Base-by-base conservation (phyloP, 2,888 invertebrate species). In the Crematogaster levior region DNA sequence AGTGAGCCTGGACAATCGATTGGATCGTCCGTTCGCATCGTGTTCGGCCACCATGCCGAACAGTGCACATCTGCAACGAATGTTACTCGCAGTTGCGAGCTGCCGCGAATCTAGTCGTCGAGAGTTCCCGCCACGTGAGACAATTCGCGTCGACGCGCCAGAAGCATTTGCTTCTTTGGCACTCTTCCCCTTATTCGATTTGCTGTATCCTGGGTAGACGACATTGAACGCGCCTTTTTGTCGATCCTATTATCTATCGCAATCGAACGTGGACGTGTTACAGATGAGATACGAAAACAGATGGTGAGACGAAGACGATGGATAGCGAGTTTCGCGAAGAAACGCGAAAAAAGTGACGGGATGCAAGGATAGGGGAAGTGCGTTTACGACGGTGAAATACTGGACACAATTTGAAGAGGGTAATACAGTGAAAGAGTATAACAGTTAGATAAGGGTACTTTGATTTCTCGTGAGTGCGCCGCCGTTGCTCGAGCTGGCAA, bases 361-460 rank as follows among this genome's bases (percentile, higher is more conserved):
- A 68, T 18, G 40, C 43, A 7, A 43, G 51, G 51, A 40, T 43
- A 40, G 40, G 68, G 2, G 53, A 43, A 40, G 18, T n/a, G 63
- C 43, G 18, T 30, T 60, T 30, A 34, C 56, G 77, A 79, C 43
- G 68, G 18, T 68, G 77, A 77, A 43, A 56, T 68, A 68, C 12
- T 43, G 77, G 56, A 77, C 70, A 53, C 68, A 21, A 18, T 18
- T 79, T 21, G 12, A 56, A 56, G 70, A 43, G 70, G 27, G 27
- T 75, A 37, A 37, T 75, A 40, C 48, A 30, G 75, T 60, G 74
- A 75, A 58, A n/a, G n/a, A n/a, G n/a, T n/a, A n/a, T n/a, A n/a
- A n/a, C n/a, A n/a, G n/a, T n/a, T n/a, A n/a, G n/a, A 40, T 51
- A 80, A 58, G 48, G 6, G 60, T 70, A 48, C 70, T 73, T 40